phyloP scores from a whole-genome alignment of 2,797 vertebrate species.

The Geotrypetes seraphini region DNA sequence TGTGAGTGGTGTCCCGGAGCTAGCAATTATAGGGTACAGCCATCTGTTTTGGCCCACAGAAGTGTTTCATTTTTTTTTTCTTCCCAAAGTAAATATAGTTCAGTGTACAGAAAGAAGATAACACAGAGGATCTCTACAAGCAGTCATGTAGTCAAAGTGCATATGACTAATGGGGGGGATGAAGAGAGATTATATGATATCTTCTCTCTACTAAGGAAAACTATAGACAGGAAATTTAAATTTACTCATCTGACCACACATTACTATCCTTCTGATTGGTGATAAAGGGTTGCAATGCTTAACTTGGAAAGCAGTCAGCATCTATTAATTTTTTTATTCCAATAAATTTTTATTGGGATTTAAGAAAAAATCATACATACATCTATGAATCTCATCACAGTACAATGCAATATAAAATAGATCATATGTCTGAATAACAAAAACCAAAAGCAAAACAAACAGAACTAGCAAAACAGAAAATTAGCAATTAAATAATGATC shows the following conservation, averaged over 20 bases:
- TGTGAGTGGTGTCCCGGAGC: conserved; percentile 1
- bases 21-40: background rate
- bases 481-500: too few species aligned
- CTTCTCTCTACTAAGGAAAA: conserved; percentile 43
- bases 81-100: conserved; percentile 8
- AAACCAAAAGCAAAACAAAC: too few species aligned
- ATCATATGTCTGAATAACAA: too few species aligned
- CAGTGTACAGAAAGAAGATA: conserved; percentile 22
- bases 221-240: conserved; percentile 28
- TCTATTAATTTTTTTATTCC: too few species aligned
- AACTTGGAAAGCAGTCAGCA: too few species aligned
- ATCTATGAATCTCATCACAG: too few species aligned
- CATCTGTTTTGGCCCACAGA: background rate
- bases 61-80: conserved; percentile 7
- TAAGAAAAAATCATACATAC: too few species aligned
- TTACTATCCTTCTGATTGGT: conserved; percentile 22
- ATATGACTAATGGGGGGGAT: conserved; percentile 29
- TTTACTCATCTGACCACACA: conserved; percentile 28
- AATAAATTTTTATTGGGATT: too few species aligned
- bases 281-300: conserved; percentile 33
- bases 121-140: conserved; percentile 28
- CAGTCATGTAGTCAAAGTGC: conserved; percentile 31
- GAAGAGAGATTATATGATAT: too few species aligned
- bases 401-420: too few species aligned
- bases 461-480: too few species aligned